A percentile compares a stretch with the other conserved stretches of the same genome.
Evolutionary conservation across 1,140 invertebrate species (phyloP).

Genomic region (Xylocopa sonorina): DNA sequence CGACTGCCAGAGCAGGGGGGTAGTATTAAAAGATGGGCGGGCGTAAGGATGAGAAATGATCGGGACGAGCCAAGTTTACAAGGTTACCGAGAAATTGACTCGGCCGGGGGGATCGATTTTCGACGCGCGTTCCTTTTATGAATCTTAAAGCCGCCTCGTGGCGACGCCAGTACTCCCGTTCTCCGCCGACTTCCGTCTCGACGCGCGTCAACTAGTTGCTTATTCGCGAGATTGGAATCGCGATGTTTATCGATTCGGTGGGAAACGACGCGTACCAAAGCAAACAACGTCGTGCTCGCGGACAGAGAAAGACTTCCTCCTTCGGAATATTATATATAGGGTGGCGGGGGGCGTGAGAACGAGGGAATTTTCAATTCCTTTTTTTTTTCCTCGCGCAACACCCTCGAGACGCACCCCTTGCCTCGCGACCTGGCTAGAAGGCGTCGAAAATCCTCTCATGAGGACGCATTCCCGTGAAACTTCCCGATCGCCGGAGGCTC

Average conservation of each 20-base stretch:
- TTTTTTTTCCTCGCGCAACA: not conserved
- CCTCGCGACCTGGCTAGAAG: slow-evolving; percentile 5
- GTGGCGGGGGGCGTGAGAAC: no score
- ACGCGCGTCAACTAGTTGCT: slow-evolving; percentile 38
- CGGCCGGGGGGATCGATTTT: slow-evolving; percentile 19
- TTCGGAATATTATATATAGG: slow-evolving; percentile 19
- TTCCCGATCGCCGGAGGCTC: slow-evolving; percentile 65
- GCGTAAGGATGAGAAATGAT: not conserved
- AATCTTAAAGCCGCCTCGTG: slow-evolving; percentile 30
- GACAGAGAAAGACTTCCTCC: slow-evolving; percentile 7
- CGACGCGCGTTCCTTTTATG: not conserved
- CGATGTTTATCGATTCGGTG: slow-evolving; percentile 13
- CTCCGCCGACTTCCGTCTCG: not conserved
- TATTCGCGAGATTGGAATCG: slow-evolving; percentile 32
- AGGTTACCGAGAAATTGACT: slow-evolving; percentile 41
- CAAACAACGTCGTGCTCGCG: slow-evolving; percentile 16
- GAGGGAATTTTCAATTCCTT: slow-evolving; percentile 8
- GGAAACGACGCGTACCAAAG: slow-evolving; percentile 29
- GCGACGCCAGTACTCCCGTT: no score
- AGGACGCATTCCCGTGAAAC: slow-evolving; percentile 60
- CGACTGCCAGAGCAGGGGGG: not conserved
- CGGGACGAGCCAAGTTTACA: not conserved
- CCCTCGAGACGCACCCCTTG: slow-evolving; percentile 26
- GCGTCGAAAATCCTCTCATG: slow-evolving; percentile 47
- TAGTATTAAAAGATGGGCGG: no score